Conservation (phyloP, 1,140 invertebrate species). For the Lucilia cuprina region DNA sequence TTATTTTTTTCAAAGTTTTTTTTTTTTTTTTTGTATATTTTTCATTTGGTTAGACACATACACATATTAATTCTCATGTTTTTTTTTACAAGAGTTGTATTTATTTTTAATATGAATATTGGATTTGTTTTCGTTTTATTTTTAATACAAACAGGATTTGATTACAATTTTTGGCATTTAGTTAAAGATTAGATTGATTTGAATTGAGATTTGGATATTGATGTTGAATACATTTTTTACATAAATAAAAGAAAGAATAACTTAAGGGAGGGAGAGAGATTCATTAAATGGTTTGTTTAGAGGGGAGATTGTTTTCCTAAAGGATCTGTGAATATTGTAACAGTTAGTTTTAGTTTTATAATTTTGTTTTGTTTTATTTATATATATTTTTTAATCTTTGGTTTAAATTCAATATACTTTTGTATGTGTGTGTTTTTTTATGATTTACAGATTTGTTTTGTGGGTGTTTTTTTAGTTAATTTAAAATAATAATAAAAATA, state of each 20-base stretch:
- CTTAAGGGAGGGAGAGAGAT: too few relatives aligned
- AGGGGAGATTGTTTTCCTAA: background rate
- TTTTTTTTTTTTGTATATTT: background rate
- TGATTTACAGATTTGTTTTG: background rate
- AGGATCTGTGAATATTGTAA: background rate
- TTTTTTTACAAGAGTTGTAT: background rate
- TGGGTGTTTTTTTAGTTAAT: conserved; percentile 5
- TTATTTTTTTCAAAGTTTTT: background rate
- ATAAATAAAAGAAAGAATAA: too few relatives aligned
- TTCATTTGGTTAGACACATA: conserved; percentile 1
- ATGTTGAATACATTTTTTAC: too few relatives aligned
- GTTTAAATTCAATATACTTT: background rate
- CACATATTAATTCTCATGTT: background rate
- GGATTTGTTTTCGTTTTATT: background rate
- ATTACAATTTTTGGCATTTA: conserved; percentile 29
- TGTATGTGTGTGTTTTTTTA: background rate
- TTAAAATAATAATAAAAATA: conserved; percentile 19
- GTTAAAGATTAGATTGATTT: conserved; percentile 16
- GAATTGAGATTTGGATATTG: background rate
- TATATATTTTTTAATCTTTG: conserved; percentile 7
- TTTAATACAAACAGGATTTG: conserved; percentile 10
- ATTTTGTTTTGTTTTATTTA: background rate
- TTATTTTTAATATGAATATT: background rate
- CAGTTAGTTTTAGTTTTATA: background rate
- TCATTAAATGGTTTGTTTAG: too few relatives aligned